Conservation (phyloP, 2,888 invertebrate genomes). For the Zhengitettix transpicula region DNA sequence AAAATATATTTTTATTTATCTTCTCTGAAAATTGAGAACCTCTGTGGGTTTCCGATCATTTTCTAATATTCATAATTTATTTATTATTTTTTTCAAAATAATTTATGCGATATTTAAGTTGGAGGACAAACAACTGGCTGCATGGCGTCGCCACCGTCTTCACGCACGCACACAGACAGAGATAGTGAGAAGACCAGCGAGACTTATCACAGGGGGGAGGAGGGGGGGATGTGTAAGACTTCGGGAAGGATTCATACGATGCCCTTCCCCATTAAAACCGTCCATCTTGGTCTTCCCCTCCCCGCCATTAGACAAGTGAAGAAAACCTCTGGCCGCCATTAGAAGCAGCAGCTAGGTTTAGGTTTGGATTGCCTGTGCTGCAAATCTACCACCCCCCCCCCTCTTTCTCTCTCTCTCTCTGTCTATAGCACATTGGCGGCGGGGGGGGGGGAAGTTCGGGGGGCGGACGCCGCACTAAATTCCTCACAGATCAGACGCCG, state of each 20-base stretch:
- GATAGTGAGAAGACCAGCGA: conserved; percentile 1
- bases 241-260: conserved; percentile 11
- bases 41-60: too few relatives aligned
- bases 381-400: background rate
- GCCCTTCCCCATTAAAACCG: conserved; percentile 11
- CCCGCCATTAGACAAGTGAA: conserved; percentile 12
- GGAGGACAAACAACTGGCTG: too few relatives aligned
- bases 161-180: background rate
- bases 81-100: too few relatives aligned
- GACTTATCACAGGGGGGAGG: conserved; percentile 12
- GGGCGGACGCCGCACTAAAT: conserved; percentile 22
- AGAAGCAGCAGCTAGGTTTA: conserved; percentile 11
- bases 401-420: background rate
- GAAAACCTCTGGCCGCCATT: conserved; percentile 13
- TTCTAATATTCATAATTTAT: too few relatives aligned
- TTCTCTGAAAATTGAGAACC: too few relatives aligned
- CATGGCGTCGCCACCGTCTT: too few relatives aligned
- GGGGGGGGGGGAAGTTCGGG: too few relatives aligned
- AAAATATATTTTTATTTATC: too few relatives aligned
- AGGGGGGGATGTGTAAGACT: conserved; percentile 10
- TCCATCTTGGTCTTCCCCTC: conserved; percentile 6
- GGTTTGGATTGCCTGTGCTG: conserved; percentile 4
- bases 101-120: too few relatives aligned
- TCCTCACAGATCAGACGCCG: conserved; percentile 28
- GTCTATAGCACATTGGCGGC: conserved; percentile 17